Base-by-base conservation (phyloP, 1,140 invertebrate species). In the Doryteuthis pealeii region DNA sequence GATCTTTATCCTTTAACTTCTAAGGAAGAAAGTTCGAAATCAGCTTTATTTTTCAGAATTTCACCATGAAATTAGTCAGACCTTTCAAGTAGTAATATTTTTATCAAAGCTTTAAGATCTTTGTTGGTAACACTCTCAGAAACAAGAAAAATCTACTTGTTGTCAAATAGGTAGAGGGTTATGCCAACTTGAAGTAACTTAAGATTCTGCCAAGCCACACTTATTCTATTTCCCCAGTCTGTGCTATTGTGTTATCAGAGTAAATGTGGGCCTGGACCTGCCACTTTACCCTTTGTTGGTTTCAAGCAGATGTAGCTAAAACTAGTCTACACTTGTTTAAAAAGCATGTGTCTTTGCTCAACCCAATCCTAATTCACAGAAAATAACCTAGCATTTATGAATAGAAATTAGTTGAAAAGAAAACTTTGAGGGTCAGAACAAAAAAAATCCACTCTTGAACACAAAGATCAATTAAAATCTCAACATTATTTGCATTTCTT, bases 181-280 rank as follows among this genome's bases (percentile, higher is more conserved):
- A 30, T 68, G 66, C 66, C 32, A 68, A 33, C 30, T n/a, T 68
- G 31, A 68, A 30, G 26, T 68, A 68, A 31, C 26, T 30, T 28
- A 68, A 68, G 66, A 68, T 22, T 68, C 4, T 32, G 22, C 8
- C n/a, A 68, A 33, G 66, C n/a, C 28, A 68, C 26, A 68, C 58
- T 62, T 30, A 62, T 18, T 2, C 22, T 49, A 49, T 66, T 66
- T 66, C 65, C 12, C 26, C 65, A 66, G 65, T 66, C 65, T 33
- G 26, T 68, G 66, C 66, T 22, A 68, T 68, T 68, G 66, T 68
- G 66, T 68, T 68, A 32, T 31, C 66, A 68, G 66, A 68, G 66
- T 6, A 68, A 68, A 68, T 68, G 66, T 68, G 66, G 66, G 66
- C 30, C 66, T 68, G 31, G 31, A 68, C 66, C 28, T 68, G 66